Evolutionary conservation across 2,113 vertebrate species (phyloP).

Genomic region (Chloroceryle aenea): DNA sequence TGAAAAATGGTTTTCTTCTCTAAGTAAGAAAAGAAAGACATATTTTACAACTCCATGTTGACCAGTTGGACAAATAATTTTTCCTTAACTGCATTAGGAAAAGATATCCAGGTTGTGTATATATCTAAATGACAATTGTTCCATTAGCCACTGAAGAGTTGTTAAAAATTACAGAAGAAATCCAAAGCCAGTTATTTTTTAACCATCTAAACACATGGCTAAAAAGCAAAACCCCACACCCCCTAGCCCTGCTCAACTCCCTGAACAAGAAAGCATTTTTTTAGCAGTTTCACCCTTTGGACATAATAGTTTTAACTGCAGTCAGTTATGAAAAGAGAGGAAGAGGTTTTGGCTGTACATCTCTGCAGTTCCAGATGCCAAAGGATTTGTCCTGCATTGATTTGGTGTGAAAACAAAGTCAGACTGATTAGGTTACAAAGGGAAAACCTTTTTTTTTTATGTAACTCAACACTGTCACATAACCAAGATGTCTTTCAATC

Average conservation of each 20-base stretch:
- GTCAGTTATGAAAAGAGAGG: not conserved
- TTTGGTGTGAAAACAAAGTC: not conserved
- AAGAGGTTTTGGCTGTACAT: not conserved
- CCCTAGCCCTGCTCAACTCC: rapidly evolving
- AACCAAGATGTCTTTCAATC: not conserved
- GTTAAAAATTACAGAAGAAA: not conserved
- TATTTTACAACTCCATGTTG: not conserved
- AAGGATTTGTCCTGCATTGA: not conserved
- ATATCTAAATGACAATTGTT: not conserved
- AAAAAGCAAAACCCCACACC: not conserved
- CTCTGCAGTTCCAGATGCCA: not conserved
- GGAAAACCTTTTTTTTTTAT: not conserved
- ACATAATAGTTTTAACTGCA: not conserved
- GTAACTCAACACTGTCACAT: not conserved
- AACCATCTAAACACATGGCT: not conserved
- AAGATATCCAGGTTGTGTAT: not conserved
- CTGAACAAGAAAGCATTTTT: not conserved
- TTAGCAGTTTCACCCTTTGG: not conserved
- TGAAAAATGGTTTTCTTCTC: not conserved
- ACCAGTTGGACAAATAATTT: not conserved
- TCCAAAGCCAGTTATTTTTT: rapidly evolving
- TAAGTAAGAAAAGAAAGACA: not conserved
- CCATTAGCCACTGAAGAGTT: not conserved
- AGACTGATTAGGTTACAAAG: not conserved
- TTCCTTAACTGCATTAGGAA: not conserved